A percentile compares a stretch with the other conserved stretches of the same genome.
Evolutionary conservation across 2,888 invertebrate genomes (phyloP).

Genomic region (Idaea dimidiata): DNA sequence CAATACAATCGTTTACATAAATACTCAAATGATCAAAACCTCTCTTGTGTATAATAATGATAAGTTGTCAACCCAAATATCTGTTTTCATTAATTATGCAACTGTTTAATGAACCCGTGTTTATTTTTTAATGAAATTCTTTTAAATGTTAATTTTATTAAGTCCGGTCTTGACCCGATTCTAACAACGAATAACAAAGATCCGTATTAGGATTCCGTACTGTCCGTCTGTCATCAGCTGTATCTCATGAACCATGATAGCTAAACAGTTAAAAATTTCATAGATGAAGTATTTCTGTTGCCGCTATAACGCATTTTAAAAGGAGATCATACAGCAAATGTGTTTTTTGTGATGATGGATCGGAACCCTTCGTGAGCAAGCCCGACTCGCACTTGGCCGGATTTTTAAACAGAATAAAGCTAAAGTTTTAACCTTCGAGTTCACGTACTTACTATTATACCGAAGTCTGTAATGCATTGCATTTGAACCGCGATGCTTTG

Average conservation of each 20-base stretch:
- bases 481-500: background rate
- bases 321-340: too few species aligned
- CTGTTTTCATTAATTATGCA: slow-evolving; percentile 15
- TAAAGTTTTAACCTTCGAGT: background rate
- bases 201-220: too few species aligned
- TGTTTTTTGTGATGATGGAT: too few species aligned
- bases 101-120: slow-evolving; percentile 15
- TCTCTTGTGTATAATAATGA: slow-evolving; percentile 11
- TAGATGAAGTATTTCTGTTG: too few species aligned
- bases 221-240: too few species aligned
- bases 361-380: too few species aligned
- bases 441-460: background rate
- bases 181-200: background rate
- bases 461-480: background rate
- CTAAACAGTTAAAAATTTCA: too few species aligned
- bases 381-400: too few species aligned
- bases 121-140: slow-evolving; percentile 4
- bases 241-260: too few species aligned
- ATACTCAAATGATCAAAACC: slow-evolving; percentile 9
- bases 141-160: slow-evolving; percentile 5
- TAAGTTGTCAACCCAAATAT: slow-evolving; percentile 13
- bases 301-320: too few species aligned
- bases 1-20: background rate
- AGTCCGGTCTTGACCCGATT: background rate
- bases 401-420: background rate